phyloP scores from a whole-genome alignment of 1,140 invertebrate species.

The Lordiphosa clarofinis region DNA sequence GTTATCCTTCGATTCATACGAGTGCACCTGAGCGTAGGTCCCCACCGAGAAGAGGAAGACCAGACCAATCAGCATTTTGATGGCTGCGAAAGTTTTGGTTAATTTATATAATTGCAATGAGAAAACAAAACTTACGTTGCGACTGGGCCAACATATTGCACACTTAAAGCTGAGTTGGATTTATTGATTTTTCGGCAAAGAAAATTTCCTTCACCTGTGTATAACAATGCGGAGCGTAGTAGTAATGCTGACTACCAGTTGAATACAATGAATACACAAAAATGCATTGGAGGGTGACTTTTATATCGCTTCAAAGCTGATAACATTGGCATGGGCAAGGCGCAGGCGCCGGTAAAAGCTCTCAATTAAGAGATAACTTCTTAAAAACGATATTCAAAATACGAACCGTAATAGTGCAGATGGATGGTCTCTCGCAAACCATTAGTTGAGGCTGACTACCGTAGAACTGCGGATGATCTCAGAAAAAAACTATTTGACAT shows the following conservation, averaged over 20 bases:
- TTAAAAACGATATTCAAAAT: background rate
- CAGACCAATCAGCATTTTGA: slow-evolving; percentile 22
- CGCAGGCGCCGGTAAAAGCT: background rate
- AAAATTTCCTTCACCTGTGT: slow-evolving; percentile 40
- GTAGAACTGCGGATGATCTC: too few relatives aligned
- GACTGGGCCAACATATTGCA: slow-evolving; percentile 54
- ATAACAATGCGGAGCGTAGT: slow-evolving; percentile 25
- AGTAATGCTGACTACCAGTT: slow-evolving; percentile 62
- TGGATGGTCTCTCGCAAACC: too few relatives aligned
- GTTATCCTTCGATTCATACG: slow-evolving; percentile 62
- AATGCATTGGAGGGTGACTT: slow-evolving; percentile 3
- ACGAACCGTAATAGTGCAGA: too few relatives aligned
- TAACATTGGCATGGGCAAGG: slow-evolving; percentile 9
- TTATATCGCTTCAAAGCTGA: slow-evolving; percentile 7
- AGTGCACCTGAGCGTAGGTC: slow-evolving; percentile 20
- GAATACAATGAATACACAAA: slow-evolving; percentile 48
- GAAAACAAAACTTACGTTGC: slow-evolving; percentile 25
- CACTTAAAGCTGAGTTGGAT: slow-evolving; percentile 24
- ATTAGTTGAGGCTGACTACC: too few relatives aligned
- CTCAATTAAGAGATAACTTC: background rate
- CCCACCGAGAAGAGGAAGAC: slow-evolving; percentile 26
- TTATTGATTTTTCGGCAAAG: slow-evolving; percentile 61
- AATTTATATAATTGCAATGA: background rate
- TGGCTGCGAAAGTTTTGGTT: slow-evolving; percentile 10
- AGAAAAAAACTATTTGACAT: too few relatives aligned